phyloP scores from a whole-genome alignment of 2,888 invertebrate species.

The Salticus scenicus region DNA sequence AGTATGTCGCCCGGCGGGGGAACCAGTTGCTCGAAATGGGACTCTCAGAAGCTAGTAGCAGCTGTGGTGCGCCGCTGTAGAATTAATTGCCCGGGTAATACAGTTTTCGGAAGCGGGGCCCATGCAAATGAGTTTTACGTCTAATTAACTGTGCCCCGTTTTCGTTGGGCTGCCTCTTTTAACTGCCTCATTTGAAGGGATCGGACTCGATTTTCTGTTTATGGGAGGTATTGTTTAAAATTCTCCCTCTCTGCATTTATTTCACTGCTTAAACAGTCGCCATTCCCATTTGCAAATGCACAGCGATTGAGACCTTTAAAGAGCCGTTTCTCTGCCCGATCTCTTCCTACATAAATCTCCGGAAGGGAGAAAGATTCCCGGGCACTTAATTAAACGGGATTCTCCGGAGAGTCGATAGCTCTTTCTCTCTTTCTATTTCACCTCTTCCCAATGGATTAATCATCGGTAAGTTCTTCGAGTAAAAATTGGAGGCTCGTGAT shows the following conservation, averaged over 20 bases:
- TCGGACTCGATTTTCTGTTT: conserved; percentile 62
- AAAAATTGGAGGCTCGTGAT: conserved; percentile 25
- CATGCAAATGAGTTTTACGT: conserved; percentile 68
- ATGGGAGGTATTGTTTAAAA: conserved; percentile 65
- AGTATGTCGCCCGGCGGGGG: conserved; percentile 33
- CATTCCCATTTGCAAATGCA: conserved; percentile 61
- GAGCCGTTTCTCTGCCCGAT: conserved; percentile 40
- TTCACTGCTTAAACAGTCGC: conserved; percentile 64
- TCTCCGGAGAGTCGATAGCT: conserved; percentile 3
- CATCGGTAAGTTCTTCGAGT: conserved; percentile 16
- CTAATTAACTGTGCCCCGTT: conserved; percentile 63
- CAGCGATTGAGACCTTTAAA: conserved; percentile 52
- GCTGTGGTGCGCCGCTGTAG: conserved; percentile 51
- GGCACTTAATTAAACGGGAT: conserved; percentile 61
- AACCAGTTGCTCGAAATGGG: conserved; percentile 63
- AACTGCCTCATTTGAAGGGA: conserved; percentile 54
- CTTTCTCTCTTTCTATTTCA: conserved; percentile 35
- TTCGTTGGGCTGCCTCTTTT: conserved; percentile 33
- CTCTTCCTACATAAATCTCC: conserved; percentile 38
- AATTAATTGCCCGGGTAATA: conserved; percentile 66
- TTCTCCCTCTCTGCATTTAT: conserved; percentile 55
- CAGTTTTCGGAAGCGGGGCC: conserved; percentile 50
- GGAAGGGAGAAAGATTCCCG: conserved; percentile 47
- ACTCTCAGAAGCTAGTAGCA: conserved; percentile 16
- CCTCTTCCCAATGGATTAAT: conserved; percentile 32